Conservation (phyloP, 2,113 vertebrate genomes). For the Rhinoderma darwinii region DNA sequence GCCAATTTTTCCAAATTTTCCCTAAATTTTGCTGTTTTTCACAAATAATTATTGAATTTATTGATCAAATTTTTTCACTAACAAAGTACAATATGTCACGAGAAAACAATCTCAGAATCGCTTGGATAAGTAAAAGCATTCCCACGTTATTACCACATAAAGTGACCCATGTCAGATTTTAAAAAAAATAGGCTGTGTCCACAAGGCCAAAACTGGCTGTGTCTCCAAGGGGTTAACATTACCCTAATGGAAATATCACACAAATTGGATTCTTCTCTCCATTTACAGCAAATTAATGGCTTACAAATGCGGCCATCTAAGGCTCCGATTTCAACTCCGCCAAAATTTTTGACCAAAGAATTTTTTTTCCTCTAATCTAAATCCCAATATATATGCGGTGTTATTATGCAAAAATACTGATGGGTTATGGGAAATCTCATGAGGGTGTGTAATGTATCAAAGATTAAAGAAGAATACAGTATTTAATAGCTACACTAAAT, state of each 20-base stretch:
- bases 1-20: too few species aligned
- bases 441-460: conserved; percentile 26
- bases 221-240: too few species aligned
- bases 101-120: too few species aligned
- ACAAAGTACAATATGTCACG: too few species aligned
- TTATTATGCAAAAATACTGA: conserved; percentile 12
- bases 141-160: too few species aligned
- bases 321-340: not conserved
- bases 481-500: conserved; percentile 43
- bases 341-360: not conserved
- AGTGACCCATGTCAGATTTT: too few species aligned
- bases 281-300: not conserved
- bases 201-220: too few species aligned
- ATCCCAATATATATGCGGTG: conserved; percentile 1
- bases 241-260: not conserved
- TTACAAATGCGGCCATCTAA: not conserved
- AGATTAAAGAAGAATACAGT: conserved; percentile 25
- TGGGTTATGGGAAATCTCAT: conserved; percentile 23
- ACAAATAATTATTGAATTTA: too few species aligned
- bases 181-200: too few species aligned
- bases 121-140: too few species aligned
- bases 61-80: too few species aligned
- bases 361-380: conserved; percentile 6
- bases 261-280: not conserved
- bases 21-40: too few species aligned